phyloP scores from a whole-genome alignment of 2,113 vertebrate species.

The Arizona elegans region DNA sequence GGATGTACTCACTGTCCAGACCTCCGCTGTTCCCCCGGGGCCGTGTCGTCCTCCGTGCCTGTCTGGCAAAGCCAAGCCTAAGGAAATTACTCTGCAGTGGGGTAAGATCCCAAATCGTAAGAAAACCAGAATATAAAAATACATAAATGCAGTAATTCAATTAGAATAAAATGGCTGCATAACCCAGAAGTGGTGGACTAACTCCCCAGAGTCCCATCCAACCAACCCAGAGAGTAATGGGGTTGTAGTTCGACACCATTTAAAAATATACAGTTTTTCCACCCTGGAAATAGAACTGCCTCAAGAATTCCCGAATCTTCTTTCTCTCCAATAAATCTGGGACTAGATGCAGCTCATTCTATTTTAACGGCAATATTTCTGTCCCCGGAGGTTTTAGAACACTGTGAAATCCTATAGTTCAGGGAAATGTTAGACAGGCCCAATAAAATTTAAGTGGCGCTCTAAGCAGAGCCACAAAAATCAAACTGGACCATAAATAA shows the following conservation, averaged over 20 bases:
- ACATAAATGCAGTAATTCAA: not conserved
- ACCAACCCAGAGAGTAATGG: not conserved
- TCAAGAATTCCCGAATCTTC: not conserved
- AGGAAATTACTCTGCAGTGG: slow-evolving; percentile 68
- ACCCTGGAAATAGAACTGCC: not conserved
- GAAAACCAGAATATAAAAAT: not conserved
- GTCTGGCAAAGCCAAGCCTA: slow-evolving; percentile 65
- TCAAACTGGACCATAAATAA: not conserved
- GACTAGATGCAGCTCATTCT: not conserved
- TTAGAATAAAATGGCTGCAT: not conserved
- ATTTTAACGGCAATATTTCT: not conserved
- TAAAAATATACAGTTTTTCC: not conserved
- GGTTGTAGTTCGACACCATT: not conserved
- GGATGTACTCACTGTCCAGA: slow-evolving; percentile 68
- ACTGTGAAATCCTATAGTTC: not conserved
- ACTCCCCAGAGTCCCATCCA: not conserved
- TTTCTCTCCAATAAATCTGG: not conserved
- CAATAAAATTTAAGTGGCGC: not conserved
- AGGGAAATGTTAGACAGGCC: not conserved
- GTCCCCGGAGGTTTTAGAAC: not conserved
- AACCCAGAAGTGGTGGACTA: not conserved
- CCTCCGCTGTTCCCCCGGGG: slow-evolving; percentile 67
- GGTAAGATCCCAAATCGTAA: slow-evolving; percentile 57
- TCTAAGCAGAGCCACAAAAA: not conserved
- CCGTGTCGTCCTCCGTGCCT: slow-evolving; percentile 51